These are phyloP conservation scores for Pammene aurita DNA, from an alignment of 2,888 invertebrate species.

Conservation along the genomic window DNA sequence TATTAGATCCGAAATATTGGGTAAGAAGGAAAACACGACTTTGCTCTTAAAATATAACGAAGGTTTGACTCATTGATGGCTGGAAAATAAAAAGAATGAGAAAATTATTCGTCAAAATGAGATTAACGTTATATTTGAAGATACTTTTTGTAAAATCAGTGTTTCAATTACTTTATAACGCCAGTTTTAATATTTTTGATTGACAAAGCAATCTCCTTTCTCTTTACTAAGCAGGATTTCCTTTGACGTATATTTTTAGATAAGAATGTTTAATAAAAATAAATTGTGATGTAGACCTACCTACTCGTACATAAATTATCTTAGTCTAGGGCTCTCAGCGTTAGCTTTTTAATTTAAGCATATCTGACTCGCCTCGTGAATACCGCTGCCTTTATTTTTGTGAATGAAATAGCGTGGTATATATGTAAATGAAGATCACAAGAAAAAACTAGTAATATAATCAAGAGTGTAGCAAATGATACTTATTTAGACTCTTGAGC, in stretches of 20 bases:
- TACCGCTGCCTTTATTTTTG: too few relatives aligned
- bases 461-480: too few relatives aligned
- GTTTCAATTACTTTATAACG: neutral
- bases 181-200: neutral
- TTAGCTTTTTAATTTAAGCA: too few relatives aligned
- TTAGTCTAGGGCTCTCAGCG: too few relatives aligned
- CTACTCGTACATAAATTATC: too few relatives aligned
- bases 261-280: too few relatives aligned
- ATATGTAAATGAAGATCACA: too few relatives aligned
- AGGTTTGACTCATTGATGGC: conserved; percentile 29
- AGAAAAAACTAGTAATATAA: too few relatives aligned
- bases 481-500: too few relatives aligned
- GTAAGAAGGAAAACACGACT: conserved; percentile 24
- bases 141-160: neutral
- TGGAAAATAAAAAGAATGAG: conserved; percentile 6
- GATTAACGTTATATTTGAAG: conserved; percentile 8
- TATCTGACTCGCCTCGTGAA: too few relatives aligned
- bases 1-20: conserved; percentile 21
- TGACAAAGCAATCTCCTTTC: neutral
- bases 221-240: neutral
- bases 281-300: too few relatives aligned
- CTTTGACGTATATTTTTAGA: neutral
- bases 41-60: conserved; percentile 30
- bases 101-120: conserved; percentile 18
- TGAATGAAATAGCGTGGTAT: too few relatives aligned